Evolutionary conservation across 2,113 vertebrate genomes (phyloP), one percentile per base, ranked within the genome.

Genomic region (Halichoerus grypus): DNA sequence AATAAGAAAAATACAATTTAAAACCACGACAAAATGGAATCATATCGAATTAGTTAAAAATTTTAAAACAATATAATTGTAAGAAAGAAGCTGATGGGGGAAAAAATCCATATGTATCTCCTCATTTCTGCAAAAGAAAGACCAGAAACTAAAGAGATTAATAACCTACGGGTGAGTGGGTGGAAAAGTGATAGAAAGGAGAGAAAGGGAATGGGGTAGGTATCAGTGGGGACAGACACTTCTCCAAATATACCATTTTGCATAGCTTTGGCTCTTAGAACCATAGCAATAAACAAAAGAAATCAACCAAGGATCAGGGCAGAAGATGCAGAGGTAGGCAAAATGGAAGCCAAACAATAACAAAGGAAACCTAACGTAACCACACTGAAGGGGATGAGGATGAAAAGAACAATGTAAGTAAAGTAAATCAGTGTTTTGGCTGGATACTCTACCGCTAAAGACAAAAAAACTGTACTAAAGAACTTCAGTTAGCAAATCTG

Each of bases 101-200:
- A 92, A 63, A 67, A 86, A 86, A 81, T 28, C 69, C 13, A 53
- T 26, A 55, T 16, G 4, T 63, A 61, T 46, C 51, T 94, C 57
- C 39, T 94, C 57, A 46, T 90, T 84, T 95, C 55, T 84, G 14
- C 31, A 46, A 91, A 91, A 76, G 36, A 91, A 95, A 59, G 84
- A 57, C 21, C 57, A 77, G 46, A 84, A 84, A 77, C 69, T 55
- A 77, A 83, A 77, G 76, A 81, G 51, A 42, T 8, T 65, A 42
- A 28, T 55, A 67, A 19, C 28, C 3, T 21, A 51, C 1, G 15
- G n/a, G 49, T 24, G 18, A n/a, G 5, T 24, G 22, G 18, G 12
- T 42, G 22, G 59, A 33, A 79, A 59, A 85, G 19, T 4, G 4
- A 15, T 19, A 5, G 39, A 81, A 59, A 59, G 69, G 63, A 84